Conservation (phyloP, 2,797 vertebrate species). For the Micrastur ruficollis region DNA sequence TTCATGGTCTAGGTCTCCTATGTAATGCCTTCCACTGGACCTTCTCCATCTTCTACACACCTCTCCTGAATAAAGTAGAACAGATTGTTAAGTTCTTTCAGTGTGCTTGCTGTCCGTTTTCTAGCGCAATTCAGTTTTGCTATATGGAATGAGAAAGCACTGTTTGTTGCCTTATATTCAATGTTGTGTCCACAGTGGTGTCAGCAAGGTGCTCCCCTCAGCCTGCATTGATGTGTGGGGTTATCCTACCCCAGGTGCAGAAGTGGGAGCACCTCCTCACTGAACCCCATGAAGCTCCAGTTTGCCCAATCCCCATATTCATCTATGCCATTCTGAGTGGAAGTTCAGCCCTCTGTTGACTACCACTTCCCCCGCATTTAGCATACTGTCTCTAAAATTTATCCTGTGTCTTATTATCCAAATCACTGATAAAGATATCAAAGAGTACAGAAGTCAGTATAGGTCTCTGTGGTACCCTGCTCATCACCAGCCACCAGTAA, state of each 20-base stretch:
- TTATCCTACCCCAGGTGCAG: not conserved
- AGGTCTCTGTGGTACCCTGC: not conserved
- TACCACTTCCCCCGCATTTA: not conserved
- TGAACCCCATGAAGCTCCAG: accelerated
- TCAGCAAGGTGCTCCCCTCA: not conserved
- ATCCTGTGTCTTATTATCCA: not conserved
- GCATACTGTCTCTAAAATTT: not conserved
- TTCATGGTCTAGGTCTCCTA: not conserved
- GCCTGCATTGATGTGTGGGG: not conserved
- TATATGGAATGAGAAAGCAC: not conserved
- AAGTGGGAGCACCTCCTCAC: not conserved
- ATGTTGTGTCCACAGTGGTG: accelerated
- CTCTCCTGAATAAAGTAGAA: not conserved
- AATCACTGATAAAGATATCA: not conserved
- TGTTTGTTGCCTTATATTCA: not conserved
- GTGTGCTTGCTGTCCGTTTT: not conserved
- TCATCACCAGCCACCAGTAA: not conserved
- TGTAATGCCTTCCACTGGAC: not conserved
- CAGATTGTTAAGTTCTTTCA: not conserved
- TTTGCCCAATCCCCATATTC: not conserved
- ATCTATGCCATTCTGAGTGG: not conserved
- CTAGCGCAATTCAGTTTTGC: not conserved
- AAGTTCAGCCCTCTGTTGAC: not conserved
- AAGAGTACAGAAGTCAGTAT: not conserved
- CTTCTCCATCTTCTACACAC: not conserved